These are phyloP conservation scores for Andrena dorsata DNA, from an alignment of 2,888 invertebrate species.

Conservation along the genomic window DNA sequence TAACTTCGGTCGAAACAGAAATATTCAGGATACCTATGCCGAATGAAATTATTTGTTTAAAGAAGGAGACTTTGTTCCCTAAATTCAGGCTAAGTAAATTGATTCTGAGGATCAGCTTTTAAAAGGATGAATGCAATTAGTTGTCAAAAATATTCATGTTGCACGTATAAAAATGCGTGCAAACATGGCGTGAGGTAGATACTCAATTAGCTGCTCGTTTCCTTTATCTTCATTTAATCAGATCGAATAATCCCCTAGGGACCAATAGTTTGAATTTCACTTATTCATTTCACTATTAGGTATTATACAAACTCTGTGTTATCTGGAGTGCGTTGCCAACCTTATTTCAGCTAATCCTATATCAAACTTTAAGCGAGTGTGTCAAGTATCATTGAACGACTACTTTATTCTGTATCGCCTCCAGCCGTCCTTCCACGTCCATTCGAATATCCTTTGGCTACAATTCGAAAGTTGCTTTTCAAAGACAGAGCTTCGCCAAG, in stretches of 20 bases:
- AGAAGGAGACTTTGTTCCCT: too few species aligned
- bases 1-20: too few species aligned
- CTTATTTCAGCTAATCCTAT: background rate
- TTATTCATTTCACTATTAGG: background rate
- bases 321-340: background rate
- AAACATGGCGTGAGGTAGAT: background rate
- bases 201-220: background rate
- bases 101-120: too few species aligned
- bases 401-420: background rate
- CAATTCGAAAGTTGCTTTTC: conserved; percentile 75
- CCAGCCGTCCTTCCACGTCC: conserved; percentile 66
- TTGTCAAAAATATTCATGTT: background rate
- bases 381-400: background rate
- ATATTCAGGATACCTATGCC: too few species aligned
- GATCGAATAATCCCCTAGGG: background rate
- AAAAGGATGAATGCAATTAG: background rate
- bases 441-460: conserved; percentile 75
- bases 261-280: background rate
- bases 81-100: too few species aligned
- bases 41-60: too few species aligned
- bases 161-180: background rate
- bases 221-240: background rate
- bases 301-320: background rate
- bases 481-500: conserved; percentile 47
- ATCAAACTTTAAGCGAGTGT: background rate